Evolutionary conservation across 2,888 invertebrate species (phyloP), one percentile per base, ranked within the genome.

Genomic region (Belgica antarctica): DNA sequence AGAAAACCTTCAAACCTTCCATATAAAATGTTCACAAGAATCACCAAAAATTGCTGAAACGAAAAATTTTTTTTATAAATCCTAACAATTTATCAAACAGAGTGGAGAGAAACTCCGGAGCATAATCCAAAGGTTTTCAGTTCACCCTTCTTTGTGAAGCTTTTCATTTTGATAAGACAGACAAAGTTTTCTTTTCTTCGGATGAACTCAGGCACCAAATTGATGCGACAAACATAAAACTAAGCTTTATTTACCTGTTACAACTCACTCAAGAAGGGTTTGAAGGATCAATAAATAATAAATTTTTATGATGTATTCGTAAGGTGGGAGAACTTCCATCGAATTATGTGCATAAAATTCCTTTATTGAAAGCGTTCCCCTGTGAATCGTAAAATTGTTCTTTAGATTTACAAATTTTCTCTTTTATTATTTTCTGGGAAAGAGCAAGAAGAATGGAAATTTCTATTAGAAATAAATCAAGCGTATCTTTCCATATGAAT

Each of bases 221-320:
- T 19, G 52, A 7, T 4, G 17, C 52, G 46, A 52, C 52, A 52
- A 41, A 15, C 5, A 41, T 41, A 41, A 52, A 52, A 19, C 52
- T 52, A 52, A 52, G 52, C 52, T 52, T 52, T 52, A 52, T 52
- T 52, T 52, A 52, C 52, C 52, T 17, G 52, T 22, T 22, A n/a
- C 52, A 52, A n/a, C 17, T 52, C 52, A 52, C 52, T 52, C 52
- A 52, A 31, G 52, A 52, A 52, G 22, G 52, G 52, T 17, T 52
- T 52, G 28, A 10, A 62, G n/a, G 62, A 62, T 62, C 62, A 62
- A 62, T 62, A 62, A 62, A 62, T 25, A 62, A 62, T 62, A 62
- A 62, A 62, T 62, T 62, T 28, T 28, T 25, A 27, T 62, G 27
- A 62, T n/a, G 28, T 19, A 62, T 28, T 62, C 41, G n/a, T 15